Percentiles rank a stretch among this genome's conserved stretches.
Evolutionary conservation across 53 echinoderm and acorn worm genomes (phyloP).

Genomic region (Holothuria leucospilota): DNA sequence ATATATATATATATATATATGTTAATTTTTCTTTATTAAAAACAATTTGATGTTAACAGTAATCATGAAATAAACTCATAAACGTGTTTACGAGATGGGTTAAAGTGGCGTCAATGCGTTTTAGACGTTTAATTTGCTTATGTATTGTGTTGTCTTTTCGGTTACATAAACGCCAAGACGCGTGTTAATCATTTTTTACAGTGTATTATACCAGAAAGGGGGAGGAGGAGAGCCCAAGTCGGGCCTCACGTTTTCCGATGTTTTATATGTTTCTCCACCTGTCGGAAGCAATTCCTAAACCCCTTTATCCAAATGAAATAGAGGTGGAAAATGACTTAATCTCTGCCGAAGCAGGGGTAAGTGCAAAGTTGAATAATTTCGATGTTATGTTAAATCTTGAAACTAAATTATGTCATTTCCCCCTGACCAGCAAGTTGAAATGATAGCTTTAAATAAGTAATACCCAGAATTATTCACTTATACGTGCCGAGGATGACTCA

Average conservation of each 20-base stretch:
- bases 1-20: too few species aligned
- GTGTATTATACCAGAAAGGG: neutral
- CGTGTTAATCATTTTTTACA: too few species aligned
- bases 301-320: neutral
- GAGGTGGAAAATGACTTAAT: neutral
- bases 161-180: too few species aligned
- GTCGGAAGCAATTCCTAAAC: neutral
- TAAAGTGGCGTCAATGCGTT: too few species aligned
- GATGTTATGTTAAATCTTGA: slow-evolving; percentile 29
- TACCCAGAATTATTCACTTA: too few species aligned
- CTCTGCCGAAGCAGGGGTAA: neutral
- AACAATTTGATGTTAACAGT: too few species aligned
- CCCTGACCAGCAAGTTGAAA: slow-evolving; percentile 23
- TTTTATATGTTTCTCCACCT: neutral
- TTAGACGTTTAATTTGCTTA: too few species aligned
- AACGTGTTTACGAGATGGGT: too few species aligned
- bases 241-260: neutral
- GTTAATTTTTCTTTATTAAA: too few species aligned
- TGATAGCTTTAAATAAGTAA: neutral
- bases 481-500: slow-evolving; percentile 18
- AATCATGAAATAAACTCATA: too few species aligned
- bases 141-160: too few species aligned
- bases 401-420: slow-evolving; percentile 49
- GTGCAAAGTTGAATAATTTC: slow-evolving; percentile 41
- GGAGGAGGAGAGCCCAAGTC: neutral